Conservation (phyloP, 2,797 vertebrate species). For the Chromobotia macracanthus region DNA sequence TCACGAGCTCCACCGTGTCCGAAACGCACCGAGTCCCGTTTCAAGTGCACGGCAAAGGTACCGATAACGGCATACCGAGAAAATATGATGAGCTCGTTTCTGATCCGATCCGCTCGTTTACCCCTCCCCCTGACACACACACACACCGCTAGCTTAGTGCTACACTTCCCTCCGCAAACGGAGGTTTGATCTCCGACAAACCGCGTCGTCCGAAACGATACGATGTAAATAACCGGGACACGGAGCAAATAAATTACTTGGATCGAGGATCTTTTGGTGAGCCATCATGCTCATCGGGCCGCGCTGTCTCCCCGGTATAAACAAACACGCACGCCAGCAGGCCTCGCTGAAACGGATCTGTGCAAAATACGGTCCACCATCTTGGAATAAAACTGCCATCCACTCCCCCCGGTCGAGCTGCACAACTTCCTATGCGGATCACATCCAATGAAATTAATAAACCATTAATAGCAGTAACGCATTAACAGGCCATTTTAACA, state of each 20-base stretch:
- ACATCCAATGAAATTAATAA: neutral
- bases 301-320: conserved; percentile 35
- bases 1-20: conserved; percentile 53
- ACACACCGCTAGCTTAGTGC: conserved; percentile 27
- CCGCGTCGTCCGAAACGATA: conserved; percentile 7
- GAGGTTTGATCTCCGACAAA: neutral
- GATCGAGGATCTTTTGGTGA: conserved; percentile 17
- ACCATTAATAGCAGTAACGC: neutral
- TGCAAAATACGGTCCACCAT: conserved; percentile 80
- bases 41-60: neutral
- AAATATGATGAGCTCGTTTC: neutral
- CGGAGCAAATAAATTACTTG: conserved; percentile 31
- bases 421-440: conserved; percentile 32
- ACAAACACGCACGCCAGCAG: conserved; percentile 56
- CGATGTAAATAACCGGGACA: neutral
- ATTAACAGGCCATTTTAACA: neutral
- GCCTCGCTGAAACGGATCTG: conserved; percentile 65
- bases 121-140: conserved; percentile 13
- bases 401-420: conserved; percentile 37
- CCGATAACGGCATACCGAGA: too few species aligned
- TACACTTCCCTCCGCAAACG: conserved; percentile 31
- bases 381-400: conserved; percentile 75
- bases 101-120: conserved; percentile 1
- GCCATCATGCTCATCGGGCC: conserved; percentile 2
- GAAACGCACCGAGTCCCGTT: neutral